A percentile compares a stretch with the other conserved stretches of the same genome.
These are phyloP conservation scores for Cranoglanis bouderius DNA, from an alignment of 2,113 vertebrate species.

Conservation along the genomic window DNA sequence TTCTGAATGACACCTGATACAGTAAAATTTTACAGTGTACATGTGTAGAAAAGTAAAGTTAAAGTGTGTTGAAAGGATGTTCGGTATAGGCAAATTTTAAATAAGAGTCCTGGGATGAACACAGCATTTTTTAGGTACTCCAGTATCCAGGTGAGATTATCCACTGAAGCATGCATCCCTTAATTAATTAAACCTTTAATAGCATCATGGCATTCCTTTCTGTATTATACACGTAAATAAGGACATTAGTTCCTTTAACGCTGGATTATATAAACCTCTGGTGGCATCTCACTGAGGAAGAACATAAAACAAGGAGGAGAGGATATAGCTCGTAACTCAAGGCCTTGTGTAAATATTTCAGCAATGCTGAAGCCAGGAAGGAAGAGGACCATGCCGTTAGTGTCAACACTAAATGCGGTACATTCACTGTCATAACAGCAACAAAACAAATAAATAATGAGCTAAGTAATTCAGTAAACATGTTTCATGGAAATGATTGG, in stretches of 20 bases:
- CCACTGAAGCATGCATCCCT: background rate
- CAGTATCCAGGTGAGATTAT: background rate
- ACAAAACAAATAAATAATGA: background rate
- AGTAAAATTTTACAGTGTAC: background rate
- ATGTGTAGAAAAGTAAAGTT: too few species aligned
- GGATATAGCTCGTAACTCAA: conserved; percentile 30
- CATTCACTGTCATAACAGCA: background rate
- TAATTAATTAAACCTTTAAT: background rate
- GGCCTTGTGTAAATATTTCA: conserved; percentile 37
- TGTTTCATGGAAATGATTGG: background rate
- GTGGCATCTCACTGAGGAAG: conserved; percentile 18
- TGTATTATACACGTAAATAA: background rate
- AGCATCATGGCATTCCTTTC: background rate
- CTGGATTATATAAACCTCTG: conserved; percentile 5
- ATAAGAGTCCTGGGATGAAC: background rate
- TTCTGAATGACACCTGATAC: background rate
- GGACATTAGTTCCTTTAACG: background rate
- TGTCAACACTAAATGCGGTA: conserved; percentile 11
- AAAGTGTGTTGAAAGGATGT: background rate
- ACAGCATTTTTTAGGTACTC: background rate
- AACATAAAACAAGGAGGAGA: conserved; percentile 13
- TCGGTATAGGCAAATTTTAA: background rate
- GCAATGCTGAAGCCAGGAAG: conserved; percentile 38
- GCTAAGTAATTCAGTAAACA: background rate
- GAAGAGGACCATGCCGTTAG: conserved; percentile 19